Percentiles rank a stretch among this genome's conserved stretches.
Conservation (phyloP, 2,797 vertebrate species). For the Dallia pectoralis region DNA sequence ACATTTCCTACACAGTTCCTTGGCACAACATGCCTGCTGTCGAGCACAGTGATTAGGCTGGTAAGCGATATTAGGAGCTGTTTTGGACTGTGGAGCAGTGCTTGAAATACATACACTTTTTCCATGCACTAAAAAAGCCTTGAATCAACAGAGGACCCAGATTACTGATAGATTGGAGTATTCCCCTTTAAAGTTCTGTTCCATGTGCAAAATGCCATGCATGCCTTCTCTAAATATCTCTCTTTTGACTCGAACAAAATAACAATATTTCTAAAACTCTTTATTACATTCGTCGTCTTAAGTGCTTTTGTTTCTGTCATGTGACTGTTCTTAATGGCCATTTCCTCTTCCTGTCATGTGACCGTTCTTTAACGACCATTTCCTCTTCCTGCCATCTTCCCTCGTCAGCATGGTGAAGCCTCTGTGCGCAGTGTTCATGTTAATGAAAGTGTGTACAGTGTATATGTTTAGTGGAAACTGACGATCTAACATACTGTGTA, state of each 20-base stretch:
- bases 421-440: constrained; percentile 83
- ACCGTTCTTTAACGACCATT: constrained; percentile 74
- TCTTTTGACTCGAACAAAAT: constrained; percentile 75
- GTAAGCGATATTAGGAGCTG: constrained; percentile 53
- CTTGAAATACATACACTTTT: constrained; percentile 56
- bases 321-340: constrained; percentile 71
- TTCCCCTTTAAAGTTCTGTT: constrained; percentile 94
- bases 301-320: constrained; percentile 80
- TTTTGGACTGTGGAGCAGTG: constrained; percentile 62
- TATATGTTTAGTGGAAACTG: constrained; percentile 76
- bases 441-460: constrained; percentile 76
- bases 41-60: constrained; percentile 55
- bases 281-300: constrained; percentile 85
- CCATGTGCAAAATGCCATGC: constrained; percentile 90
- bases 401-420: constrained; percentile 85
- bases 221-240: constrained; percentile 88
- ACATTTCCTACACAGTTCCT: constrained; percentile 60
- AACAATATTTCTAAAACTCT: constrained; percentile 76
- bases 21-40: constrained; percentile 60
- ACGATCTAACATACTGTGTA: constrained; percentile 55
- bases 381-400: constrained; percentile 82
- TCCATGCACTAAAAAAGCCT: constrained; percentile 60
- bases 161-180: constrained; percentile 71
- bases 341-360: constrained; percentile 69
- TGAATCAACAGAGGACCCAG: constrained; percentile 74